Base-by-base conservation (phyloP, 2,113 vertebrate species). In the Osmerus eperlanus region DNA sequence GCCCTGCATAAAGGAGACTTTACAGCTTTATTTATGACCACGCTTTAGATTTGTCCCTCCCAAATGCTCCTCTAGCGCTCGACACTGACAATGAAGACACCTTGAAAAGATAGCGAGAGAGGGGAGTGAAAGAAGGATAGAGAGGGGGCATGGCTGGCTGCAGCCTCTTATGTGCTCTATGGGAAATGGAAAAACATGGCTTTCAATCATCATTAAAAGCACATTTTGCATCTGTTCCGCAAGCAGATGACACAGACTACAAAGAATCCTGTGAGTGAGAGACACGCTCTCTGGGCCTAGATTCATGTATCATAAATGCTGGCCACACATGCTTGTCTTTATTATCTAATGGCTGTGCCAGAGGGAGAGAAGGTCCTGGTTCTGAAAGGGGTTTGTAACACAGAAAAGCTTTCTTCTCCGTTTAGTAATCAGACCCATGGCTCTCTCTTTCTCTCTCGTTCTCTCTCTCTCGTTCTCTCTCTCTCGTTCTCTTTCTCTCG, bases 11-110 rank as follows among this genome's bases (percentile, higher is more conserved):
- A 86, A 87, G 80, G 71, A 72, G 52, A 81, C 72, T 84, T 88
- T 87, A 83, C 83, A 72, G 70, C 66, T 85, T 84, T 80, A 83
- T 82, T 85, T 84, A 82, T 83, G 71, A 85, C 77, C 75, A 72
- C 69, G 47, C 71, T 29, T 53, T 73, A 54, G 68, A 77, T 77
- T 73, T 4, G 7, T 58, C 69, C 65, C 52, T n/a, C 58, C 63
- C 59, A 68, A 83, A 81, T 81, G 73, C 72, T 72, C 79, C 75
- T 82, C 68, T 54, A 36, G 66, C 72, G 78, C 74, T 67, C 1
- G 23, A 72, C 2, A 0, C 47, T 15, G 63, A 86, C 80, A 85
- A 87, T 77, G 71, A 78, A 70, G 76, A 78, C 61, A 21, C 21
- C 36, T 66, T 81, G 70, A 82, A 82, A 88, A 80, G 67, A 63